Evolutionary conservation across 2,888 invertebrate species (phyloP), one percentile per base, ranked within the genome.

Genomic region (Schizotus pectinicornis): DNA sequence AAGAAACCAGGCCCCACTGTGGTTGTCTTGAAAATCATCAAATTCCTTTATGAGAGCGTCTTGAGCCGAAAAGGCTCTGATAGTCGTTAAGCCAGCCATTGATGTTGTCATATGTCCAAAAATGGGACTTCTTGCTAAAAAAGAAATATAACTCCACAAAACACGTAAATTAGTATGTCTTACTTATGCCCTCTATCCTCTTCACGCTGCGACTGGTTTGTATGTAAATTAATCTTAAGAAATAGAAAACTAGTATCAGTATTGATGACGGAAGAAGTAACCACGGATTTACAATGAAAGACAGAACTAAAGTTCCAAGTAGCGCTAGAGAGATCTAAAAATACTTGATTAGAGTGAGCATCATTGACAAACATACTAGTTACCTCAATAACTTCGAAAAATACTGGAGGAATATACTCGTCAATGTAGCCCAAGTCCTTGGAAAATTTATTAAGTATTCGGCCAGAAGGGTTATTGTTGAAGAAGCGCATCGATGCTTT

Each of bases 81-180:
- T 89, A 0, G 92, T 91, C 9, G 88, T 84, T 1, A 94, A 77
- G 1, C 93, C 93, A 74, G 90, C 86, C 36, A 94, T 81, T 0
- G 90, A 87, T 42, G 90, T 87, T 66, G 87, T 89, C 54, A 92
- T 81, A 69, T 92, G 88, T 1, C 87, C 86, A 74, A 90, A 91
- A 1, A 94, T 86, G 0, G 93, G 92, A 71, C 91, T 91, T 54
- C 91, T 85, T 52, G 89, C 91, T 91, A 76, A 32, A 72, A 74
- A 34, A 9, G 22, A n/a, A 35, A 30, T 9, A 7, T 30, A 45
- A 22, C 2, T 32, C n/a, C 9, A 9, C 7, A 11, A 3, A 22
- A 7, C 22, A 58, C 36, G 2, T 30, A 7, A 47, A 33, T 6
- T 6, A n/a, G 5, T 3, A 3, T 49, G n/a, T 65, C 85, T 83